Evolutionary conservation across 2,888 invertebrate genomes (phyloP), one percentile per base, ranked within the genome.

Genomic region (Sphinx pinastri): DNA sequence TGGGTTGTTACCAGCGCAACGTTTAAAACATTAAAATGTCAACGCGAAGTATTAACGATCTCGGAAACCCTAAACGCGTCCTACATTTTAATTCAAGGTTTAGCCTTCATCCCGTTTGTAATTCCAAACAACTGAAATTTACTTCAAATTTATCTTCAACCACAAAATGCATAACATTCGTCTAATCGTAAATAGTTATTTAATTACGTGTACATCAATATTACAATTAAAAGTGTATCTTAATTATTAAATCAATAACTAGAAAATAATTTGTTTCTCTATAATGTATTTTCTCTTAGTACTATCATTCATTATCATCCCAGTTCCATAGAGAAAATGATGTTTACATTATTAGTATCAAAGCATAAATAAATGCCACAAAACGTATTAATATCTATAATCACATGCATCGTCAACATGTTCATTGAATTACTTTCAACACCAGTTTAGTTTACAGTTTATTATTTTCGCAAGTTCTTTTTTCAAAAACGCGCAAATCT

Each of bases 401-500:
- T n/a, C 55, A 55, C 55, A 55, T 55, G 55, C 55, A 55, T 55
- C 8, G 54, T 54, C 16, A 16, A 54, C 16, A 54, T 54, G 16
- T 54, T 10, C 54, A 54, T 54, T 1, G 6, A 54, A 54, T 6
- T 54, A 5, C 16, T 10, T 7, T 55, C 16, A 55, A 11, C 19
- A 55, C 55, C 19, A 19, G 19, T 16, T 16, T 55, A 55, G 19
- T 63, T 13, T 47, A 12, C n/a, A 6, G 10, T 60, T 14, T 63
- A 12, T 14, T n/a, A 31, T n/a, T 54, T 52, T 52, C 10, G 19
- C 47, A 47, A 3, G 31, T 58, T 11, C 47, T 47, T 19, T 69
- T 25, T 57, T 45, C 47, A 14, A 63, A 52, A 45, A 4, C 11
- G 38, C 45, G 72, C 47, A 74, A 76, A 70, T 19, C 19, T 13